Base-by-base conservation (phyloP, 2,888 invertebrate genomes). In the Nephrotoma guestfalica region DNA sequence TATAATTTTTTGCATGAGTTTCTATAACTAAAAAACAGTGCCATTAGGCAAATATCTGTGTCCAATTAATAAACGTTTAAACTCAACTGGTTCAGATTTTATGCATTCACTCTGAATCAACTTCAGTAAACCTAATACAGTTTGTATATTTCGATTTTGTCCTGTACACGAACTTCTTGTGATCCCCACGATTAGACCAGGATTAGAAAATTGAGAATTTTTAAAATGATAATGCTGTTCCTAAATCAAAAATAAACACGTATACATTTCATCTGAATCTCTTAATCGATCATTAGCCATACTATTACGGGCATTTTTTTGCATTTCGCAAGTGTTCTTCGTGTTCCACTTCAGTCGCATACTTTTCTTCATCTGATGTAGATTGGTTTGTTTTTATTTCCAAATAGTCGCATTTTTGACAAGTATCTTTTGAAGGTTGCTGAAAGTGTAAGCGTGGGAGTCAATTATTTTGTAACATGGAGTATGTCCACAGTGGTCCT, bases 121-220 rank as follows among this genome's bases (percentile, higher is more conserved):
- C 43, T 86, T 83, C 43, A 86, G 41, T 84, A 83, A 86, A 84
- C 47, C 45, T 83, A 84, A 84, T 2, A 83, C 85, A 85, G 85
- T n/a, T 85, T 86, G 83, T 41, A 85, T 86, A 51, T 86, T 86
- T 86, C 85, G 45, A 47, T 86, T 86, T 47, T 86, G 40, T 51
- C 85, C 85, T 11, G 84, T 84, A 84, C 86, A 86, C 9, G 86
- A 84, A 86, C 41, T 83, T 86, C 47, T 84, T 86, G 83, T 84
- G 83, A 86, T 43, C 86, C 83, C 13, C 86, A 84, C 18, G 84
- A 83, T 84, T 47, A 40, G 15, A 85, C 47, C 86, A 84, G 51
- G 40, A 86, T 47, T 86, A 41, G 84, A 86, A 3, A 13, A 42
- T 86, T 41, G 85, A 86, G 0, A 86, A 1, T 71, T 86, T 86